These are phyloP conservation scores for Aphelinus certus DNA, from an alignment of 1,140 invertebrate species.

Conservation along the genomic window DNA sequence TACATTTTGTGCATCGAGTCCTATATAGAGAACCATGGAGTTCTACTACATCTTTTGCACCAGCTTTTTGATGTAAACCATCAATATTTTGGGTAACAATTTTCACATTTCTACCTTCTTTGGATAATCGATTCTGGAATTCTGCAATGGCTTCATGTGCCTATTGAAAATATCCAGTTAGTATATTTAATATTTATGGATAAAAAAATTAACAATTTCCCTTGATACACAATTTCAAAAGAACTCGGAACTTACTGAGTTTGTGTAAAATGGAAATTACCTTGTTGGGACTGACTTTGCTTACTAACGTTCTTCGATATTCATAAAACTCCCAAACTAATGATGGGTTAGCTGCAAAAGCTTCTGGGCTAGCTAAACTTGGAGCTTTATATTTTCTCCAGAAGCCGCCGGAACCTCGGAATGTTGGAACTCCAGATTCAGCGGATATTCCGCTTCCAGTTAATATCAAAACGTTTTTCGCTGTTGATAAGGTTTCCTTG, in stretches of 20 bases:
- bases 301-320: slow-evolving; percentile 75
- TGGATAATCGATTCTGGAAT: slow-evolving; percentile 73
- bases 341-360: slow-evolving; percentile 74
- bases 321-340: slow-evolving; percentile 86
- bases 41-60: slow-evolving; percentile 83
- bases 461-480: slow-evolving; percentile 74
- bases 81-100: slow-evolving; percentile 96
- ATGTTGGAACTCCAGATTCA: slow-evolving; percentile 85
- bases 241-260: background rate
- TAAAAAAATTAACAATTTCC: background rate
- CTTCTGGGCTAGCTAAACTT: slow-evolving; percentile 73
- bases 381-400: slow-evolving; percentile 79
- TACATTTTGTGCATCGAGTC: slow-evolving; percentile 84
- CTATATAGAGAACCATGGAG: slow-evolving; percentile 89
- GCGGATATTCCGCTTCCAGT: slow-evolving; percentile 84
- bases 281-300: slow-evolving; percentile 73
- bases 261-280: slow-evolving; percentile 57
- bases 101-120: slow-evolving; percentile 71
- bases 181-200: background rate
- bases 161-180: slow-evolving; percentile 61
- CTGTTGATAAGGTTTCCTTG: slow-evolving; percentile 66
- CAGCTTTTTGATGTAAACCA: slow-evolving; percentile 84
- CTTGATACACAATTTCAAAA: background rate
- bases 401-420: slow-evolving; percentile 79
- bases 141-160: slow-evolving; percentile 84